Conservation (phyloP, 2,888 invertebrate genomes). For the Drosophila kambysellisi region DNA sequence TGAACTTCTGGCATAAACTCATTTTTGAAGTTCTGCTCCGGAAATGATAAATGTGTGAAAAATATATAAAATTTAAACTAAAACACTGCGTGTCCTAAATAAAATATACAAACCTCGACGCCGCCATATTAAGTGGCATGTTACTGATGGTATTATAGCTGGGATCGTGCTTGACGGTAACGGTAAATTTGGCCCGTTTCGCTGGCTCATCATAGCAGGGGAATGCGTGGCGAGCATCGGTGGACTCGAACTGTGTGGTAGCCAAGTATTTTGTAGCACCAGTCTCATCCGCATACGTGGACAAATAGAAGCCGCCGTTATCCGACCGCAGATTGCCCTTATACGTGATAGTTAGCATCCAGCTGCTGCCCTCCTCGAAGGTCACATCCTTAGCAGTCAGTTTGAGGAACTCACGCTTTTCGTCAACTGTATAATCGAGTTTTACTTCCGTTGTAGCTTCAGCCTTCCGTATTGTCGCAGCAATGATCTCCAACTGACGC, state of each 20-base stretch:
- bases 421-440: slow-evolving; percentile 29
- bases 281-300: slow-evolving; percentile 85
- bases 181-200: slow-evolving; percentile 88
- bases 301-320: slow-evolving; percentile 89
- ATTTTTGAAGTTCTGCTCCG: background rate
- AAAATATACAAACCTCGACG: slow-evolving; percentile 38
- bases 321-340: slow-evolving; percentile 87
- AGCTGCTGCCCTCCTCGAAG: slow-evolving; percentile 80
- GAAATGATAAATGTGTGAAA: too few species aligned
- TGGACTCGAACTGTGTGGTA: slow-evolving; percentile 89
- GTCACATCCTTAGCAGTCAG: slow-evolving; percentile 42
- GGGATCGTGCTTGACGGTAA: slow-evolving; percentile 76
- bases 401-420: slow-evolving; percentile 74
- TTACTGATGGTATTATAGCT: slow-evolving; percentile 82
- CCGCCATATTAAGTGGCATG: slow-evolving; percentile 85
- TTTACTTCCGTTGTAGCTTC: background rate
- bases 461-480: slow-evolving; percentile 52
- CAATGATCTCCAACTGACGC: slow-evolving; percentile 59
- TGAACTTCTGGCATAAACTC: background rate
- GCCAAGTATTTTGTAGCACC: slow-evolving; percentile 85
- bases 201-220: slow-evolving; percentile 90
- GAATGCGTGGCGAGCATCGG: slow-evolving; percentile 89
- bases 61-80: too few species aligned
- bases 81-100: too few species aligned
- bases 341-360: slow-evolving; percentile 87